Evolutionary conservation across 1,140 invertebrate genomes (phyloP).

Genomic region (Neuroterus valhalla): DNA sequence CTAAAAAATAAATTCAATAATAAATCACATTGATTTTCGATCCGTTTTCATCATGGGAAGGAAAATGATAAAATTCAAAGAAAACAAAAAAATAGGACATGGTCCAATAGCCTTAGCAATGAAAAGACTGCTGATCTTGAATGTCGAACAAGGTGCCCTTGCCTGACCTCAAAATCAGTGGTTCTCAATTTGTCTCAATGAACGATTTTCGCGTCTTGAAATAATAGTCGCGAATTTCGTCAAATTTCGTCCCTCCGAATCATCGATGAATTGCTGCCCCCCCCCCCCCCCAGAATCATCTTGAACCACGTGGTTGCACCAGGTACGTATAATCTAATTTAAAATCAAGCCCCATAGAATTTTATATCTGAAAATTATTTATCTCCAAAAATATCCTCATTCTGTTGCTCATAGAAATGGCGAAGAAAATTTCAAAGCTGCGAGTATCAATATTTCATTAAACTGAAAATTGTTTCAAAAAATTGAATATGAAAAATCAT

Average conservation of each 20-base stretch:
- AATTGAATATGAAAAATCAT: no score
- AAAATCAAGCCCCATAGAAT: neutral
- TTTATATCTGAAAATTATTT: no score
- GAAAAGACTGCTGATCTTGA: conserved; percentile 48
- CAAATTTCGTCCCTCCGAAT: conserved; percentile 10
- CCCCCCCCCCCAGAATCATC: neutral
- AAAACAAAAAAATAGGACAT: conserved; percentile 17
- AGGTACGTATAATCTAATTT: neutral
- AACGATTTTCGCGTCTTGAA: neutral
- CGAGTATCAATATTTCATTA: no score
- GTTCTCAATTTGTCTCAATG: neutral
- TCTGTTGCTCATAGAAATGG: no score
- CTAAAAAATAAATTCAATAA: no score
- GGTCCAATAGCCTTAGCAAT: conserved; percentile 43
- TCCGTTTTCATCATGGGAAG: neutral
- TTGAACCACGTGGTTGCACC: neutral
- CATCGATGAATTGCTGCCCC: conserved; percentile 21
- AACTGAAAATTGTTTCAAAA: no score
- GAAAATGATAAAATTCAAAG: neutral
- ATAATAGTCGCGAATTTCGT: conserved; percentile 14
- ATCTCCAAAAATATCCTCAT: no score
- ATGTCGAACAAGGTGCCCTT: conserved; percentile 60
- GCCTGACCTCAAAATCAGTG: conserved; percentile 55
- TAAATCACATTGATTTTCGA: neutral
- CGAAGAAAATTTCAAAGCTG: no score